phyloP scores from a whole-genome alignment of 2,888 invertebrate species.

The Octodonta nipae region DNA sequence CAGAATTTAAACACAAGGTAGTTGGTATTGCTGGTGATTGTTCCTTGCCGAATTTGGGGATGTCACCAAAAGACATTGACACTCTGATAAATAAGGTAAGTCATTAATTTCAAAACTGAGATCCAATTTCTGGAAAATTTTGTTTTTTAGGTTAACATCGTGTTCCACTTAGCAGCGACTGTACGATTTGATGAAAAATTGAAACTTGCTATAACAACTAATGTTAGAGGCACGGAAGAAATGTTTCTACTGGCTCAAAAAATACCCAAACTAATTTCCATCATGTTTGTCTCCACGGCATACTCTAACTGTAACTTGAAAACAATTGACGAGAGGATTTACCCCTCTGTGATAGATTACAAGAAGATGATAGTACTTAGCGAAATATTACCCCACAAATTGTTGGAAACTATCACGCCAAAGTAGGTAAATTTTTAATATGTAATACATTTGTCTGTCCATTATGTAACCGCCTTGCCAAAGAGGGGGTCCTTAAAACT shows the following conservation, averaged over 20 bases:
- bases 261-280: constrained; percentile 48
- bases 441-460: too few relatives aligned
- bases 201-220: constrained; percentile 57
- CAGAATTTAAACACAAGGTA: constrained; percentile 49
- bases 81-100: too few relatives aligned
- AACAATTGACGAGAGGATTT: constrained; percentile 44
- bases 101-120: too few relatives aligned
- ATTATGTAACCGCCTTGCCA: too few relatives aligned
- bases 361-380: constrained; percentile 39
- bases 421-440: too few relatives aligned
- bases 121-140: too few relatives aligned
- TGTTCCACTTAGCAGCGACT: constrained; percentile 47
- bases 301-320: too few relatives aligned
- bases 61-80: too few relatives aligned
- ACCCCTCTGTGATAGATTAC: constrained; percentile 40
- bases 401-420: constrained; percentile 41
- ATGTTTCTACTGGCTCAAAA: constrained; percentile 51
- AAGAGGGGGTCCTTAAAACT: too few relatives aligned
- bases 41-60: constrained; percentile 45
- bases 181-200: constrained; percentile 61
- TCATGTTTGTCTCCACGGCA: constrained; percentile 47
- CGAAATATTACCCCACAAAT: constrained; percentile 39
- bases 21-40: constrained; percentile 46
- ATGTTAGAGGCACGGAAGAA: constrained; percentile 55
- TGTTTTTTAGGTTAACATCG: constrained; percentile 37